A percentile compares a stretch with the other conserved stretches of the same genome.
phyloP scores from a whole-genome alignment of 2,113 vertebrate species.

The Tursiops truncatus region DNA sequence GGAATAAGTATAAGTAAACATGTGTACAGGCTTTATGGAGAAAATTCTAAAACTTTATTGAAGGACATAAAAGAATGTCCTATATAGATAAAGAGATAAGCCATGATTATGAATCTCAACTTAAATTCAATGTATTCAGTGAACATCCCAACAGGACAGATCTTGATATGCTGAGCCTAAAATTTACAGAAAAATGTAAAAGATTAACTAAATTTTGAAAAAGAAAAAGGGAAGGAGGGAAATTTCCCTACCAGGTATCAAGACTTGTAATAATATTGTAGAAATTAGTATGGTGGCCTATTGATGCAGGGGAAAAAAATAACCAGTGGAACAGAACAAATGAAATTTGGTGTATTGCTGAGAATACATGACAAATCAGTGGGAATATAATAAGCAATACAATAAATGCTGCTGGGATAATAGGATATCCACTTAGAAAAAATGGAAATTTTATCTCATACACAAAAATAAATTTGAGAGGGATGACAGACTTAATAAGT shows the following conservation, averaged over 20 bases:
- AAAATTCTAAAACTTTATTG: not conserved
- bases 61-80: not conserved
- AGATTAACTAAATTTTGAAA: not conserved
- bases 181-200: not conserved
- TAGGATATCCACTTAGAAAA: not conserved
- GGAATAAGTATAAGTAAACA: not conserved
- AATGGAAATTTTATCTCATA: not conserved
- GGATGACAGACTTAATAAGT: too few species aligned
- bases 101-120: not conserved
- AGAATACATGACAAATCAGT: not conserved
- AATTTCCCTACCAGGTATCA: not conserved
- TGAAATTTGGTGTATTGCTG: not conserved
- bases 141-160: not conserved
- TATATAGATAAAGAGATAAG: not conserved
- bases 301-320: not conserved
- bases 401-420: too few species aligned
- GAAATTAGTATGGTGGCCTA: not conserved
- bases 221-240: not conserved
- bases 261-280: not conserved
- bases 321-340: not conserved
- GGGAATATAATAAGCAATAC: not conserved
- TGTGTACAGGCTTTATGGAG: not conserved
- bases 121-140: not conserved
- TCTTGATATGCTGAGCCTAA: not conserved
- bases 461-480: not conserved